Conservation (phyloP, 1,140 invertebrate species). For the Xylocopa sonorina region DNA sequence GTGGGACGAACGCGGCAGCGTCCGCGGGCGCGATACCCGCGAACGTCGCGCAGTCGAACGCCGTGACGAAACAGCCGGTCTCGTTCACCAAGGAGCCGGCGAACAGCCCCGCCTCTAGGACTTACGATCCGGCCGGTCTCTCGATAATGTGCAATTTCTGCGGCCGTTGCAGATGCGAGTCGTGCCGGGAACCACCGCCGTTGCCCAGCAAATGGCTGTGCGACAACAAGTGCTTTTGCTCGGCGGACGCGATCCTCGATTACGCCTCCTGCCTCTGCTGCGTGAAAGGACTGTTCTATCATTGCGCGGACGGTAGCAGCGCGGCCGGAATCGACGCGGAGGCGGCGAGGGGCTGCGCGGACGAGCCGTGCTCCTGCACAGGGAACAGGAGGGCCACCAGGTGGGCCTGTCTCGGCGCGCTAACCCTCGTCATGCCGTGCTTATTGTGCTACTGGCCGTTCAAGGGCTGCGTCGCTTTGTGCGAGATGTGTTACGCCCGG, state of each 20-base stretch:
- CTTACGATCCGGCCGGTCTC: conserved; percentile 70
- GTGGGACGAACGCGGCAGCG: conserved; percentile 38
- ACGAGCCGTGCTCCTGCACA: conserved; percentile 93
- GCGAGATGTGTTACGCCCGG: conserved; percentile 91
- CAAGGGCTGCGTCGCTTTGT: conserved; percentile 88
- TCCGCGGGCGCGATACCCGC: conserved; percentile 70
- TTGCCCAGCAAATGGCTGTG: conserved; percentile 94
- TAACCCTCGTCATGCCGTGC: conserved; percentile 92
- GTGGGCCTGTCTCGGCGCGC: conserved; percentile 92
- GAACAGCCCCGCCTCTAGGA: conserved; percentile 70
- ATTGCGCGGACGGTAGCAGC: conserved; percentile 88
- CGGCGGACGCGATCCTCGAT: conserved; percentile 92
- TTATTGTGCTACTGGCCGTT: conserved; percentile 96
- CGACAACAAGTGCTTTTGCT: conserved; percentile 92
- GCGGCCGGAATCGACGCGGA: conserved; percentile 84
- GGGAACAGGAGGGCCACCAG: conserved; percentile 87
- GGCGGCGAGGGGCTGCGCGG: conserved; percentile 86
- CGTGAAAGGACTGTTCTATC: conserved; percentile 95
- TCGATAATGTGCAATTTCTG: conserved; percentile 93
- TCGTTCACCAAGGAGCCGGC: conserved; percentile 83
- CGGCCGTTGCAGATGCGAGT: conserved; percentile 92
- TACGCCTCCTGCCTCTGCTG: conserved; percentile 96
- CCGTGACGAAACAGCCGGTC: conserved; percentile 84
- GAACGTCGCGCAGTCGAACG: conserved; percentile 51
- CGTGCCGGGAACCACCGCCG: conserved; percentile 91